Evolutionary conservation across 1,140 invertebrate species (phyloP).

Genomic region (Drosophila malerkotliana): DNA sequence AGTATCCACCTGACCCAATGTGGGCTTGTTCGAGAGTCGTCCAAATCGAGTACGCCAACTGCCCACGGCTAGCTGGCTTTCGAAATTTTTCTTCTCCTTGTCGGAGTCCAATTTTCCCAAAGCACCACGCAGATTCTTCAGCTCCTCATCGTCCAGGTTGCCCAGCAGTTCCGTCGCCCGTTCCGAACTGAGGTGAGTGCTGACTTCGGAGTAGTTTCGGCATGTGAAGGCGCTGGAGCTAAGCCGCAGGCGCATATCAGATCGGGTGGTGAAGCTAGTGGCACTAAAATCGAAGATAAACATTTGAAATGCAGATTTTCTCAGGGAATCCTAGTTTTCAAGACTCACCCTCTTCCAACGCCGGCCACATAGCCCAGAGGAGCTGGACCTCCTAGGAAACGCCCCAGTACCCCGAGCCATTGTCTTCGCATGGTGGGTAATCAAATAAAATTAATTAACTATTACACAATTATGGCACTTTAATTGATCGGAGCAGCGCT

Average conservation of each 20-base stretch:
- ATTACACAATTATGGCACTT: slow-evolving; percentile 1
- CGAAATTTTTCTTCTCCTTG: not conserved
- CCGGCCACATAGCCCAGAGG: slow-evolving; percentile 98
- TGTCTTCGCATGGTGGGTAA: not conserved
- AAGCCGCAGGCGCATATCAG: slow-evolving; percentile 90
- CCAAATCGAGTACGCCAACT: slow-evolving; percentile 92
- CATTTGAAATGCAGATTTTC: not conserved
- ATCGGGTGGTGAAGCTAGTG: slow-evolving; percentile 99
- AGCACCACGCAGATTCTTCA: not conserved
- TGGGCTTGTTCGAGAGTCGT: slow-evolving; percentile 88
- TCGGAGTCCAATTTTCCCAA: not conserved
- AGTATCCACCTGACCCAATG: slow-evolving; percentile 91
- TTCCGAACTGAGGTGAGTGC: not conserved
- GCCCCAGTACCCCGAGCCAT: slow-evolving; percentile 62
- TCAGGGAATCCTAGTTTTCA: not conserved
- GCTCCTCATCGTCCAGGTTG: not conserved
- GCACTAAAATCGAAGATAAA: slow-evolving; percentile 89
- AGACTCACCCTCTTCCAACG: slow-evolving; percentile 94
- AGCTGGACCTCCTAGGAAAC: slow-evolving; percentile 96
- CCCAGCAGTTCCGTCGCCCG: not conserved
- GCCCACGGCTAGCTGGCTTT: slow-evolving; percentile 91
- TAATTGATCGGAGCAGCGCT: not conserved
- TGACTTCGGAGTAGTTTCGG: not conserved
- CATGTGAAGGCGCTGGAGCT: not conserved
- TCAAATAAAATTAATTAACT: not conserved